phyloP scores from a whole-genome alignment of 2,888 invertebrate genomes.

The Chloromyia formosa region DNA sequence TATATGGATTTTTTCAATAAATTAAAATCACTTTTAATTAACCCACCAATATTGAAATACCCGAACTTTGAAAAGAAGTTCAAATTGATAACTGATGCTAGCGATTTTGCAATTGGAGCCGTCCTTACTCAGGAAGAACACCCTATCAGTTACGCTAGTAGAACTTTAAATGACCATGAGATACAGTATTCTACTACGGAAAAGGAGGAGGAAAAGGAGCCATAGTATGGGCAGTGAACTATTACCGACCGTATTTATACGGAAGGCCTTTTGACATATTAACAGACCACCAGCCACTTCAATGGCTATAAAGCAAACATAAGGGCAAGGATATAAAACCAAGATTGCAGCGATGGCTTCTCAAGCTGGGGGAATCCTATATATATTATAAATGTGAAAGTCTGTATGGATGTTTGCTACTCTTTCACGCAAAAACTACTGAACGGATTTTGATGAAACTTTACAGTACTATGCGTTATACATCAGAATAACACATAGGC shows the following conservation, averaged over 20 bases:
- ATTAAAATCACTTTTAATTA: constrained; percentile 6
- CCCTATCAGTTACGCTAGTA: constrained; percentile 54
- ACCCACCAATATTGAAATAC: not conserved
- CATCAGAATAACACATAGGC: too few species aligned
- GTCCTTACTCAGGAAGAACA: constrained; percentile 51
- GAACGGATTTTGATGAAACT: too few species aligned
- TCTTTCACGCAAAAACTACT: too few species aligned
- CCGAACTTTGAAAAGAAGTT: not conserved
- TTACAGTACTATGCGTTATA: too few species aligned
- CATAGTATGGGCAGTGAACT: constrained; percentile 55
- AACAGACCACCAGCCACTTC: constrained; percentile 24
- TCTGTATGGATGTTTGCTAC: too few species aligned
- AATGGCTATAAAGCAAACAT: constrained; percentile 28
- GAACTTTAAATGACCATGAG: constrained; percentile 51
- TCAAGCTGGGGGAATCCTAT: not conserved
- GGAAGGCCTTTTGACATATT: constrained; percentile 48
- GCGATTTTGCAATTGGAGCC: constrained; percentile 31
- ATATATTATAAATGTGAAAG: too few species aligned
- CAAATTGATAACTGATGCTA: constrained; percentile 20
- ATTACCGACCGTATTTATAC: constrained; percentile 56
- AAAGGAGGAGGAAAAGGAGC: constrained; percentile 56
- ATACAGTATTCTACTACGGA: constrained; percentile 54
- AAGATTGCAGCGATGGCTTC: constrained; percentile 20
- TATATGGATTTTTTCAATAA: constrained; percentile 11
- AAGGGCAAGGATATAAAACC: constrained; percentile 30